Conservation (phyloP, 2,113 vertebrate genomes). For the Mastomys natalensis region DNA sequence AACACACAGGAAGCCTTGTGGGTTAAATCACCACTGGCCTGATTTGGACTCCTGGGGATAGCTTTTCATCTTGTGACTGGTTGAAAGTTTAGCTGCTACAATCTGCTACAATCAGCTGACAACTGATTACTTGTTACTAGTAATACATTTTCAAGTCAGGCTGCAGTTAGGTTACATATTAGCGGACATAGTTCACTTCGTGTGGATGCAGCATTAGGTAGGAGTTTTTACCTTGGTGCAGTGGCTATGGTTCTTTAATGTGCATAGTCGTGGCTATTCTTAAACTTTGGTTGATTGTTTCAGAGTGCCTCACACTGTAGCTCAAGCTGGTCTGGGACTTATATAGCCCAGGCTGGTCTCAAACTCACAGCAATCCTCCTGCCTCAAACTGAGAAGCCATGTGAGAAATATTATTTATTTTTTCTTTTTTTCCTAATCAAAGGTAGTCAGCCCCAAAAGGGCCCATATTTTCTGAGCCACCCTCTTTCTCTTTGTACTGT, state of each 20-base stretch:
- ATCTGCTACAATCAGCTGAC: not conserved
- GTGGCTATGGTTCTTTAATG: not conserved
- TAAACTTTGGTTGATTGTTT: not conserved
- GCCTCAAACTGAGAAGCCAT: not conserved
- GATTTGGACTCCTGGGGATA: not conserved
- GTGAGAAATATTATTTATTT: not conserved
- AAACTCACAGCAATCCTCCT: not conserved
- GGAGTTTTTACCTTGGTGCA: not conserved
- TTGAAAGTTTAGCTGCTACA: not conserved
- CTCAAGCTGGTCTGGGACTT: not conserved
- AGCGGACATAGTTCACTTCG: not conserved
- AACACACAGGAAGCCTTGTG: too few relatives aligned
- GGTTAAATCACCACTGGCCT: not conserved
- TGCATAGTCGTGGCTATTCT: not conserved
- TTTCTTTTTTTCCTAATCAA: not conserved
- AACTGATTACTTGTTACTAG: not conserved
- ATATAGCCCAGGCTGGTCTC: not conserved
- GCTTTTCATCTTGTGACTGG: not conserved
- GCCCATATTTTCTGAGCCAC: not conserved
- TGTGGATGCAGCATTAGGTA: not conserved
- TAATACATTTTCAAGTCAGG: not conserved
- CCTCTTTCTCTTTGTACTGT: not conserved
- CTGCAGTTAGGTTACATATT: not conserved
- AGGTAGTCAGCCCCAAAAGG: not conserved
- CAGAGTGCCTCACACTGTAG: not conserved